Evolutionary conservation across 2,888 invertebrate genomes (phyloP), one percentile per base, ranked within the genome.

Genomic region (Eupithecia centaureata): DNA sequence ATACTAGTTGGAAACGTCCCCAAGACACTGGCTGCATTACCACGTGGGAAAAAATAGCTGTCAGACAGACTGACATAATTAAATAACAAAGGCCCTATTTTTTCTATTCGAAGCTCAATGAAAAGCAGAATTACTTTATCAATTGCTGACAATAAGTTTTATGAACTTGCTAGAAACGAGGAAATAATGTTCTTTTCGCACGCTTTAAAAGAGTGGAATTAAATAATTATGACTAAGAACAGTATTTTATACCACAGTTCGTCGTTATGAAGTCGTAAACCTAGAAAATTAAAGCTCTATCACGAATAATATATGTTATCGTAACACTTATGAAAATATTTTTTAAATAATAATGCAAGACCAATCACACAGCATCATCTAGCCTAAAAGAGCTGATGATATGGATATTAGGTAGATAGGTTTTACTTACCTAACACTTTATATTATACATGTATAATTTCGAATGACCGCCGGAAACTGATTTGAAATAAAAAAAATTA

Each of bases 201-300:
- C 35, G 71, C 71, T 54, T 32, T 70, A 60, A 63, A 65, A 63
- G 68, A 63, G 58, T 47, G 47, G 51, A 68, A 76, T 79, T 76
- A 71, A 77, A 74, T 79, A 81, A 81, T 81, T 77, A 80, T 79
- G 78, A 72, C 74, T 81, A 77, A 75, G 78, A 79, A 80, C 84
- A 86, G 59, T 85, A 88, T 84, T 88, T 87, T 83, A 86, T 79
- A 77, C 85, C 82, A 89, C 87, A 86, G 84, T 89, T 85, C 85
- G 89, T 88, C 86, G 82, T 91, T 92, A 88, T 88, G 87, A 88
- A 88, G 87, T 85, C 89, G 84, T 92, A 92, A 92, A 91, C 91
- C 92, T 85, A 89, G 84, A 90, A 91, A 90, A 57, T 1, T 18
- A 12, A 22, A 15, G 12, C 10, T 56, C 10, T 57, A 32, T 57